phyloP scores from a whole-genome alignment of 2,888 invertebrate species.

The Nowickia ferox region DNA sequence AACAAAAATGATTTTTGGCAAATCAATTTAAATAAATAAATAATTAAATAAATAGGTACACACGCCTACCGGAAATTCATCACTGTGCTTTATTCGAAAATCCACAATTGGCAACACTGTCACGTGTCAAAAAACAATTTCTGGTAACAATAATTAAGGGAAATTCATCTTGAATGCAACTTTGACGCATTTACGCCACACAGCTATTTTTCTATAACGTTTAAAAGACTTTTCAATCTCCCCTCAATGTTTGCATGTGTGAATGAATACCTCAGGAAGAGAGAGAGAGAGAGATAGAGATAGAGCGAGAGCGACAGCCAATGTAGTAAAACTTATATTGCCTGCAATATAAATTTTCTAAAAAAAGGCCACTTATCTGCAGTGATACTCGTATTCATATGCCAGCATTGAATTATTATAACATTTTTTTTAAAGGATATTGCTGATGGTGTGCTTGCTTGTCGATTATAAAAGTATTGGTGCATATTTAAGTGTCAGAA shows the following conservation, averaged over 20 bases:
- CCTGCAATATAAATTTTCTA: constrained; percentile 51
- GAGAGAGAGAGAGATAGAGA: background rate
- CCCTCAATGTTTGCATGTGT: background rate
- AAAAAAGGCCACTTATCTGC: constrained; percentile 60
- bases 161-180: too few species aligned
- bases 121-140: too few species aligned
- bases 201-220: background rate
- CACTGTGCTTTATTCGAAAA: too few species aligned
- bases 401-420: constrained; percentile 63
- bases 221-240: background rate
- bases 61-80: too few species aligned
- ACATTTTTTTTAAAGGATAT: constrained; percentile 57
- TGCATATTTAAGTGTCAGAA: background rate
- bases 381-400: constrained; percentile 57
- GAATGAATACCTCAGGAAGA: background rate
- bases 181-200: background rate
- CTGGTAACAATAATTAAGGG: too few species aligned
- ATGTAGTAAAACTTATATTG: constrained; percentile 13
- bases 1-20: background rate
- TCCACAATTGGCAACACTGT: too few species aligned
- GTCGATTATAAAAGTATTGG: constrained; percentile 42
- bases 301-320: background rate
- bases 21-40: too few species aligned
- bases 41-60: too few species aligned
- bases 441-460: constrained; percentile 2